phyloP scores from a whole-genome alignment of 2,113 vertebrate genomes.

The Leucopsar rothschildi region DNA sequence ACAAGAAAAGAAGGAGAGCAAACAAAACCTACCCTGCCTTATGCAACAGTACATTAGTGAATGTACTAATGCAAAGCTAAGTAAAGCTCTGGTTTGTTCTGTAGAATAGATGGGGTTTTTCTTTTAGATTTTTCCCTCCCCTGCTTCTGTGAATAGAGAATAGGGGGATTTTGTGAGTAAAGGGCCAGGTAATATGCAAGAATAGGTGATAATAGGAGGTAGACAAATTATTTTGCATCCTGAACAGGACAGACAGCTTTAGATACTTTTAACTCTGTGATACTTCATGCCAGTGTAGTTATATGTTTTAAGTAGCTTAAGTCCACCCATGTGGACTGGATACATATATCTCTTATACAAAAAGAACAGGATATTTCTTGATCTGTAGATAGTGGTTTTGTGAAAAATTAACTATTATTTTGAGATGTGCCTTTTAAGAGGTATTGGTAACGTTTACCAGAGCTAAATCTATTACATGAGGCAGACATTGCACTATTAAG shows the following conservation, averaged over 20 bases:
- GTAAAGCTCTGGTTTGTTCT: background rate
- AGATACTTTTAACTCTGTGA: background rate
- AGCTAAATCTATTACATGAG: background rate
- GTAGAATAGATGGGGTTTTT: background rate
- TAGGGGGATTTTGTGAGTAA: background rate
- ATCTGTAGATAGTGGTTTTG: background rate
- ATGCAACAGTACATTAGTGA: background rate
- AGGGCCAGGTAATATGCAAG: background rate
- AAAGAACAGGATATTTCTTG: background rate
- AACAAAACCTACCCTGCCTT: background rate
- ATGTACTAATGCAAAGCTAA: background rate
- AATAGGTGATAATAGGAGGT: background rate
- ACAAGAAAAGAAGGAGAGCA: background rate
- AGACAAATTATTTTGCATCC: background rate
- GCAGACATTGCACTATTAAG: background rate
- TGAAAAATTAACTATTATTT: background rate
- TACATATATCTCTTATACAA: background rate
- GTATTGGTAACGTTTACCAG: background rate
- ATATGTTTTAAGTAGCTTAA: background rate
- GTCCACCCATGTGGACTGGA: background rate
- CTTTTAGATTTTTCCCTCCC: accelerated
- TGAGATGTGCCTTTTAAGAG: background rate
- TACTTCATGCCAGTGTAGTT: background rate
- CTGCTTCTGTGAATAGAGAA: background rate
- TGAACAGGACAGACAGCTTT: background rate